Percentiles rank a stretch among this genome's conserved stretches.
phyloP scores from a whole-genome alignment of 2,797 vertebrate species.

The Protosalanx chinensis region DNA sequence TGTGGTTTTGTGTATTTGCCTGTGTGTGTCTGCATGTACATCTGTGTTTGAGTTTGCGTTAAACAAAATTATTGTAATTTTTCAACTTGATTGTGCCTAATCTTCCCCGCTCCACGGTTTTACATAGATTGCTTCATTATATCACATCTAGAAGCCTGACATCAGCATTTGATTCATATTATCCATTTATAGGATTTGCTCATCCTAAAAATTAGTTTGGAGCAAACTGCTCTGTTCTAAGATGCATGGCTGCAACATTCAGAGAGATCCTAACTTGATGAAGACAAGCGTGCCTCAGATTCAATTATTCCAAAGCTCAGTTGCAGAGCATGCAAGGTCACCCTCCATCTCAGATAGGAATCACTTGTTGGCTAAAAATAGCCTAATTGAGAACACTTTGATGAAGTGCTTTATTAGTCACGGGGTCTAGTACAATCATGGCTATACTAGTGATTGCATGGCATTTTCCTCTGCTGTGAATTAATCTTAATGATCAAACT shows the following conservation, averaged over 20 bases:
- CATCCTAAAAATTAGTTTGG: conserved; percentile 17
- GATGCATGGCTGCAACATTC: neutral
- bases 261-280: neutral
- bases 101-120: conserved; percentile 38
- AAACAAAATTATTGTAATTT: conserved; percentile 44
- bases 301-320: conserved; percentile 29
- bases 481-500: conserved; percentile 1
- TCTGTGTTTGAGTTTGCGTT: conserved; percentile 16
- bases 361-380: conserved; percentile 44
- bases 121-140: conserved; percentile 59
- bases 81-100: conserved; percentile 50
- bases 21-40: neutral
- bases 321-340: conserved; percentile 23
- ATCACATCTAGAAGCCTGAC: conserved; percentile 46
- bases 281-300: conserved; percentile 18
- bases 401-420: conserved; percentile 54
- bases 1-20: neutral
- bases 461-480: conserved; percentile 26
- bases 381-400: conserved; percentile 7
- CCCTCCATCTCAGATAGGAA: conserved; percentile 28
- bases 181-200: conserved; percentile 23
- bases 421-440: conserved; percentile 35
- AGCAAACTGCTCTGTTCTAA: conserved; percentile 1
- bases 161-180: conserved; percentile 47
- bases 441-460: conserved; percentile 42